These are phyloP conservation scores for Sarcophaga carnaria DNA, from an alignment of 2,888 invertebrate genomes.

Conservation along the genomic window DNA sequence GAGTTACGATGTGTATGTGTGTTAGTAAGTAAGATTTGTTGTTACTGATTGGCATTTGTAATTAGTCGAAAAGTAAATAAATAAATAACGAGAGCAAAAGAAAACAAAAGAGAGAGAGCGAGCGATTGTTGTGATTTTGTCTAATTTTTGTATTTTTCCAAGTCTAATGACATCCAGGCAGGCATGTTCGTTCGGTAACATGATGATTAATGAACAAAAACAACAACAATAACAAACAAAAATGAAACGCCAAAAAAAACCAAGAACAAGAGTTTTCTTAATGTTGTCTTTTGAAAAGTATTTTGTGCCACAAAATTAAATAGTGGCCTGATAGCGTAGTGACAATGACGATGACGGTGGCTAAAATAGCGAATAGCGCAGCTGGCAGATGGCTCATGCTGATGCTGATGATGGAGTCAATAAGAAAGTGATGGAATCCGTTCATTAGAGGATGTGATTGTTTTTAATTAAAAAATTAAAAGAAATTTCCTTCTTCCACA, in stretches of 20 bases:
- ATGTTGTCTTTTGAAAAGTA: not conserved
- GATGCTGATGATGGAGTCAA: not conserved
- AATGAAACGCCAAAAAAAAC: too few species aligned
- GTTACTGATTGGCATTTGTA: slow-evolving; percentile 80
- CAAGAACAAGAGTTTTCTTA: slow-evolving; percentile 49
- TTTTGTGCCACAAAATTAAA: slow-evolving; percentile 44
- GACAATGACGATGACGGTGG: not conserved
- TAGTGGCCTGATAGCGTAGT: not conserved
- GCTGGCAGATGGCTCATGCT: too few species aligned
- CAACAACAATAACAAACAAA: too few species aligned
- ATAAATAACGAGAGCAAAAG: slow-evolving; percentile 54
- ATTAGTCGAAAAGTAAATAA: slow-evolving; percentile 79
- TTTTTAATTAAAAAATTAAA: not conserved
- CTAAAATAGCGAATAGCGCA: too few species aligned
- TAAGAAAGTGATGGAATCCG: not conserved
- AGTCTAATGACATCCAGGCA: slow-evolving; percentile 46
- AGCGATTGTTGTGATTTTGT: slow-evolving; percentile 68
- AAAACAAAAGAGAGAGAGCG: too few species aligned
- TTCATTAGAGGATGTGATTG: not conserved
- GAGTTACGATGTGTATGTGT: slow-evolving; percentile 37
- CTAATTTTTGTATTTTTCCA: slow-evolving; percentile 64
- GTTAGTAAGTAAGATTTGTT: slow-evolving; percentile 68
- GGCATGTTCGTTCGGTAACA: slow-evolving; percentile 49
- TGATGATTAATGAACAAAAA: slow-evolving; percentile 64
- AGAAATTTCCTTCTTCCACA: not conserved